Conservation (phyloP, 2,888 invertebrate genomes). For the Rhaphigaster nebulosa region DNA sequence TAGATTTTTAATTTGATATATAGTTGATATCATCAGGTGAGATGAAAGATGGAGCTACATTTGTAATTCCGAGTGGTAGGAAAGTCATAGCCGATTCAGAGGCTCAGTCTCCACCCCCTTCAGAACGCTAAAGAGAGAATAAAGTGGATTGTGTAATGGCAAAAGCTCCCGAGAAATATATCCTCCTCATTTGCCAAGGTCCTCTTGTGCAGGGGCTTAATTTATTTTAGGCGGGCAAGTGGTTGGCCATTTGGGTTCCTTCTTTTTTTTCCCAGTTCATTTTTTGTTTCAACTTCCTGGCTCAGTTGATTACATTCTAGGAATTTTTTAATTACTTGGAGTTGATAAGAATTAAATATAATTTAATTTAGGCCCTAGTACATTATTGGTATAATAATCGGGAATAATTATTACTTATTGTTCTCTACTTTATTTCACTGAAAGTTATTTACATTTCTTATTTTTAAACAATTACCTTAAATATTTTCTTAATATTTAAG, state of each 20-base stretch:
- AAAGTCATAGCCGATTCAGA: neutral
- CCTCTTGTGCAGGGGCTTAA: neutral
- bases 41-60: neutral
- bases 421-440: no score
- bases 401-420: no score
- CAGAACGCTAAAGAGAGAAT: neutral
- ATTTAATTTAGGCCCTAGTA: no score
- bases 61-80: neutral
- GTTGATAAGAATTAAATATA: no score
- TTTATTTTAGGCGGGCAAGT: neutral
- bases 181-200: neutral
- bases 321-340: neutral
- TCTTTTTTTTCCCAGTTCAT: neutral
- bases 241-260: neutral
- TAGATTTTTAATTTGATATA: no score
- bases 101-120: neutral
- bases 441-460: no score
- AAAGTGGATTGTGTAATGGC: slow-evolving; percentile 18
- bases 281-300: neutral
- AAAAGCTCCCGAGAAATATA: slow-evolving; percentile 15
- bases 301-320: neutral
- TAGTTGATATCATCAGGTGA: no score
- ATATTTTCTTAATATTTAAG: no score
- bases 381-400: no score
- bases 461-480: no score